Evolutionary conservation across 2,797 vertebrate genomes (phyloP).

Genomic region (Sebastes goodei): DNA sequence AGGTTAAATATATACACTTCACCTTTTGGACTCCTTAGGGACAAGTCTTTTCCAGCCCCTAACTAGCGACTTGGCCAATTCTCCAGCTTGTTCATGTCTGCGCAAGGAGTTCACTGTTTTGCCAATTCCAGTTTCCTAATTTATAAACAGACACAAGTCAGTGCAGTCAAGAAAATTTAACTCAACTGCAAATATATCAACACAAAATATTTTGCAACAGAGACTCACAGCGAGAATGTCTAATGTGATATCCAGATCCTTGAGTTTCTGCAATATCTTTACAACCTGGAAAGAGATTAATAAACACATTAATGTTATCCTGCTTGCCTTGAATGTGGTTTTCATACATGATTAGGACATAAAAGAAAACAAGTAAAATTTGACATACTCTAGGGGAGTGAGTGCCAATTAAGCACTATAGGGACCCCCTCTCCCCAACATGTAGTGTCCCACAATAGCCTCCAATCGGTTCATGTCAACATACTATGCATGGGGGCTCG

Average conservation of each 20-base stretch:
- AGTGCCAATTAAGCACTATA: slow-evolving; percentile 56
- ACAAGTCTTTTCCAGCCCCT: slow-evolving; percentile 85
- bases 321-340: neutral
- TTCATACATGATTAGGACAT: neutral
- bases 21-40: slow-evolving; percentile 80
- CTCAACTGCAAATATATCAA: neutral
- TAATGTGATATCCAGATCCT: slow-evolving; percentile 86
- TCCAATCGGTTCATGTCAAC: slow-evolving; percentile 51
- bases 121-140: slow-evolving; percentile 89
- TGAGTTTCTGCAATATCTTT: slow-evolving; percentile 84
- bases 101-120: slow-evolving; percentile 87
- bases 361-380: neutral
- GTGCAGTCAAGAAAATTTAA: neutral
- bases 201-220: neutral
- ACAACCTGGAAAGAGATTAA: slow-evolving; percentile 80
- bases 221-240: slow-evolving; percentile 88
- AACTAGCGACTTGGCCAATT: slow-evolving; percentile 84
- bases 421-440: neutral
- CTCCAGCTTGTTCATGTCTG: slow-evolving; percentile 82
- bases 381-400: slow-evolving; percentile 61
- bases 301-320: neutral
- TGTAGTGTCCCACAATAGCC: slow-evolving; percentile 42
- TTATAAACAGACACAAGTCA: slow-evolving; percentile 4
- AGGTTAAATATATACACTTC: neutral
- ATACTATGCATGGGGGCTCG: neutral